Percentiles rank a stretch among this genome's conserved stretches.
Evolutionary conservation across 2,113 vertebrate genomes (phyloP).

Genomic region (Ia io): DNA sequence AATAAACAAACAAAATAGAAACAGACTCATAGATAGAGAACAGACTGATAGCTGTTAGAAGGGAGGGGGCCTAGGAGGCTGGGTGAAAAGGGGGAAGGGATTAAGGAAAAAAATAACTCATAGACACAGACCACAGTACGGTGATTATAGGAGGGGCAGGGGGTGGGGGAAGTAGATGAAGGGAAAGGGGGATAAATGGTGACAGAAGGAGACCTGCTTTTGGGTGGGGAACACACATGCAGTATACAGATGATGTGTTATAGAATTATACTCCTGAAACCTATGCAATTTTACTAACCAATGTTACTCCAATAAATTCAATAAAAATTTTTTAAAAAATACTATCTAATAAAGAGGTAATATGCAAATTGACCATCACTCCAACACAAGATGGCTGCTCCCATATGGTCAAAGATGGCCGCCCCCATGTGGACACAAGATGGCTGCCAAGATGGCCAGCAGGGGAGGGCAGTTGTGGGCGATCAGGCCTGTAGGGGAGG

Average conservation of each 20-base stretch:
- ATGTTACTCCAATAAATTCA: not conserved
- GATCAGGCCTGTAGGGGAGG: too few relatives aligned
- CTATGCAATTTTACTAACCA: not conserved
- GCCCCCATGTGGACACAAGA: too few relatives aligned
- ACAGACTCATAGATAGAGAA: not conserved
- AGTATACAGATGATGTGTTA: not conserved
- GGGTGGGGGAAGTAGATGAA: not conserved
- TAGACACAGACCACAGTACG: not conserved
- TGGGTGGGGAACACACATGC: not conserved
- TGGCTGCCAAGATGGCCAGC: too few relatives aligned
- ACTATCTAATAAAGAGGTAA: too few relatives aligned
- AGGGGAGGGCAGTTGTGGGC: too few relatives aligned
- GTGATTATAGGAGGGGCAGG: not conserved
- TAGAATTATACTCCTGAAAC: not conserved
- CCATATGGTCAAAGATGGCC: too few relatives aligned
- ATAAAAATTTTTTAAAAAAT: too few relatives aligned
- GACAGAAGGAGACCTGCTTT: not conserved
- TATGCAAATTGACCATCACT: too few relatives aligned
- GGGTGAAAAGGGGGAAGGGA: not conserved
- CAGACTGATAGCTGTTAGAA: not conserved
- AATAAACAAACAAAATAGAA: not conserved
- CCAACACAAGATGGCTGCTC: too few relatives aligned
- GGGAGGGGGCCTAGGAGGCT: not conserved
- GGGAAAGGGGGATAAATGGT: not conserved
- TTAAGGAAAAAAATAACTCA: not conserved